Conservation (phyloP, 2,113 vertebrate genomes). For the Nothobranchius furzeri region DNA sequence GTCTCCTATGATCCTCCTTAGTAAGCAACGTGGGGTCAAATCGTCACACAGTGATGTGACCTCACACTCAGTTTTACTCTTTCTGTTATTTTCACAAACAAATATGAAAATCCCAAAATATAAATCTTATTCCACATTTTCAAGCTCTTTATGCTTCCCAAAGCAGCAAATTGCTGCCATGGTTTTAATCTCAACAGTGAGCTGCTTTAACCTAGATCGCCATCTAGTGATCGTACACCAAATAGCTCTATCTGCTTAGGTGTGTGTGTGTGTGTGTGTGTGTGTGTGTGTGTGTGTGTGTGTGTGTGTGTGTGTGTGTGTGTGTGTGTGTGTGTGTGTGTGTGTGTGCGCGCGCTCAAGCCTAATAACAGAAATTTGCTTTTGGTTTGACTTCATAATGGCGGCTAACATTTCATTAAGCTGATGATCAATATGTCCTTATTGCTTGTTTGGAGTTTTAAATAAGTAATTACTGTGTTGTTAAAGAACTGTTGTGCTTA, state of each 20-base stretch:
- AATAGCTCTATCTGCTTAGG: neutral
- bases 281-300: too few relatives aligned
- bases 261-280: neutral
- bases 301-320: neutral
- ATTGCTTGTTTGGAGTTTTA: conserved; percentile 8
- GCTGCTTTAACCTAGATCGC: conserved; percentile 71
- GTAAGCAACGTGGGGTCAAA: neutral
- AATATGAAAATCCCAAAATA: conserved; percentile 19
- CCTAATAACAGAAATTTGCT: neutral
- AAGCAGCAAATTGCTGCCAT: conserved; percentile 29
- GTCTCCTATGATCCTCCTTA: neutral
- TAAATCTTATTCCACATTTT: conserved; percentile 13
- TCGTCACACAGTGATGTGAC: neutral
- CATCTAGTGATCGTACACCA: conserved; percentile 63
- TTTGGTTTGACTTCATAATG: neutral
- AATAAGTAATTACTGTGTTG: conserved; percentile 13
- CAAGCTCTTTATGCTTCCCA: conserved; percentile 8
- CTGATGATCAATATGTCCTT: conserved; percentile 10
- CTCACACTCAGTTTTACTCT: neutral
- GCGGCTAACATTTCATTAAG: neutral
- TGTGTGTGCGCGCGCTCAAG: neutral
- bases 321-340: too few relatives aligned
- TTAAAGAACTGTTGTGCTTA: conserved; percentile 7
- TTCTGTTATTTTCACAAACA: neutral
- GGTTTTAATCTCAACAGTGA: neutral